Percentiles rank a stretch among this genome's conserved stretches.
Evolutionary conservation across 2,113 vertebrate genomes (phyloP).

Genomic region (Empidonax alnorum): DNA sequence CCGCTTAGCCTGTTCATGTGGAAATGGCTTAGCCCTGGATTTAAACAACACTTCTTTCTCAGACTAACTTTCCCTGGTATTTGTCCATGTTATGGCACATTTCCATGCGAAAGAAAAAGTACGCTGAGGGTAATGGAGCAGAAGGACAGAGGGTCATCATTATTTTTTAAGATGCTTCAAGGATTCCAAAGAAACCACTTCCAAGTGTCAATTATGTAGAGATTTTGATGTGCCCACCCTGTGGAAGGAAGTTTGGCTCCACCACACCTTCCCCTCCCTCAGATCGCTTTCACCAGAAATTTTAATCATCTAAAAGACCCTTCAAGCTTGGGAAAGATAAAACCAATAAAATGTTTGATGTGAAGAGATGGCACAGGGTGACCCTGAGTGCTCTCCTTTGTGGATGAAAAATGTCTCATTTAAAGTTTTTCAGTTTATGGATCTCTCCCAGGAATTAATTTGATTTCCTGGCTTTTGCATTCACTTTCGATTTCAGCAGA

Average conservation of each 20-base stretch:
- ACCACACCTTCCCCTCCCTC: background rate
- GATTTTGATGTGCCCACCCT: background rate
- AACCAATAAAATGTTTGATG: background rate
- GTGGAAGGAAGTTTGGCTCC: background rate
- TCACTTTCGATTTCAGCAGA: background rate
- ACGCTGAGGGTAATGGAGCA: constrained; percentile 45
- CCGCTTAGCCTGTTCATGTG: constrained; percentile 30
- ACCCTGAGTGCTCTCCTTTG: background rate
- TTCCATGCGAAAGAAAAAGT: constrained; percentile 23
- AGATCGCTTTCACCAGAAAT: background rate
- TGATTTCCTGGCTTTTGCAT: background rate
- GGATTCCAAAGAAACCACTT: background rate
- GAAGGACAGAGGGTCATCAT: constrained; percentile 37
- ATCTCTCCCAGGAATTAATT: background rate
- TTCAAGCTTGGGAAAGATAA: background rate
- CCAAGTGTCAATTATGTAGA: background rate
- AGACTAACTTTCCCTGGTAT: background rate
- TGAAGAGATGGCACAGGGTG: background rate
- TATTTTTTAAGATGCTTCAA: constrained; percentile 40
- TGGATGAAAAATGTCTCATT: background rate
- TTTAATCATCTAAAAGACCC: background rate
- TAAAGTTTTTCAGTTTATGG: background rate
- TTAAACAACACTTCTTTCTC: background rate
- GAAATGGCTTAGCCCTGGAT: constrained; percentile 17
- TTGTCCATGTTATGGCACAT: background rate